Evolutionary conservation across 2,113 vertebrate species (phyloP).

Genomic region (Prochilodus magdalenae): DNA sequence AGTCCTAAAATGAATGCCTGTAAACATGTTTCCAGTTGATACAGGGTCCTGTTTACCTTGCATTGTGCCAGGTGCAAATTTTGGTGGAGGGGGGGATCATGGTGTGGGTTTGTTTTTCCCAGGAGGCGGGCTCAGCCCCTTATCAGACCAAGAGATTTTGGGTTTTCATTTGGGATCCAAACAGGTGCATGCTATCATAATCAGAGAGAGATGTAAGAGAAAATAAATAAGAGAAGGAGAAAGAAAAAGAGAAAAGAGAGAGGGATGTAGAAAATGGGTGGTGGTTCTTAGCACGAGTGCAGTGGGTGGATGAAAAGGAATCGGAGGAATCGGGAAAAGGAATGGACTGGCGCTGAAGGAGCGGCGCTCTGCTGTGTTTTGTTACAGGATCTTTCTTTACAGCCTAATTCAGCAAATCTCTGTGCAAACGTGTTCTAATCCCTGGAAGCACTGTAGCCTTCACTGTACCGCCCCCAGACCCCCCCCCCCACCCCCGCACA

Average conservation of each 20-base stretch:
- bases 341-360: slow-evolving; percentile 14
- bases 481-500: too few relatives aligned
- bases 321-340: too few relatives aligned
- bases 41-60: too few relatives aligned
- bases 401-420: slow-evolving; percentile 58
- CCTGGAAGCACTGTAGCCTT: slow-evolving; percentile 34
- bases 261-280: not conserved
- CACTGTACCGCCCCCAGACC: not conserved
- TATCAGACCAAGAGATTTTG: too few relatives aligned
- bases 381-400: slow-evolving; percentile 51
- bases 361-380: slow-evolving; percentile 34
- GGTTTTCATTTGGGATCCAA: too few relatives aligned
- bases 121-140: too few relatives aligned
- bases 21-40: too few relatives aligned
- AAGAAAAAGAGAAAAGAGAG: not conserved
- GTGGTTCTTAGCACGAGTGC: not conserved
- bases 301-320: slow-evolving; percentile 15
- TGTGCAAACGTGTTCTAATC: slow-evolving; percentile 52
- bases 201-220: not conserved
- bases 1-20: too few relatives aligned
- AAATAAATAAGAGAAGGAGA: not conserved
- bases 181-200: too few relatives aligned
- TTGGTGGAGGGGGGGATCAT: too few relatives aligned
- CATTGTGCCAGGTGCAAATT: too few relatives aligned
- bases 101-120: too few relatives aligned